Base-by-base conservation (phyloP, 2,797 vertebrate genomes). In the Adrianichthys oophorus region DNA sequence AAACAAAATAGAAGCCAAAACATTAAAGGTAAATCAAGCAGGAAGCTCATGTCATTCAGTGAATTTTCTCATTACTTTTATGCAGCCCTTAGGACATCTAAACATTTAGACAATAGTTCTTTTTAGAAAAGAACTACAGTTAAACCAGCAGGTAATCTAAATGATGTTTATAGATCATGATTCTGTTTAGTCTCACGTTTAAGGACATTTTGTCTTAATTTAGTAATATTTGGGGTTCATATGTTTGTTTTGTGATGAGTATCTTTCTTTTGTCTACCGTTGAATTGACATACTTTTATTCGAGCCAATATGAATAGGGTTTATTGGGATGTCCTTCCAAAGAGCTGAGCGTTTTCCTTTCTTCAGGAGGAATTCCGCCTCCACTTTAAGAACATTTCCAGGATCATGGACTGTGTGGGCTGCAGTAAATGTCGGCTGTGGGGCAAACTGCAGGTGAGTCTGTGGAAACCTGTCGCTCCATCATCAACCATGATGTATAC, bases 371-470 rank as follows among this genome's bases (percentile, higher is more conserved):
- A 98, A 70, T 97, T 99, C 79, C 90, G 96, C 6, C 89, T 99
- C 41, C 96, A 98, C 72, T 99, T 99, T 82, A 98, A 98, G 70
- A 99, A 99, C 81, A 99, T 99, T 86, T 98, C 96, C 37, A 92
- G 93, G 56, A 99, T 99, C 86, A 99, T 98, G 96, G 97, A 99
- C 89, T 99, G 97, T 42, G 95, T 99, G 41, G 96, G 96, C 74
- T 99, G 97, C 85, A 97, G 95, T 74, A 99, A 99, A 60, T 99
- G 97, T 89, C 93, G 96, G 1, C 85, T 99, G 15, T 99, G 97
- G 97, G 97, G 97, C 0, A 99, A 96, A 69, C 81, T 98, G 21
- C 97, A 98, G 95, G 97, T 98, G 81, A 8, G 79, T 58, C 8
- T 7, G 14, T n/a, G 2, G 4, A 10, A 15, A 15, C 23, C n/a